A percentile compares a stretch with the other conserved stretches of the same genome.
Conservation (phyloP, 2,113 vertebrate species). For the Gasterosteus aculeatus region DNA sequence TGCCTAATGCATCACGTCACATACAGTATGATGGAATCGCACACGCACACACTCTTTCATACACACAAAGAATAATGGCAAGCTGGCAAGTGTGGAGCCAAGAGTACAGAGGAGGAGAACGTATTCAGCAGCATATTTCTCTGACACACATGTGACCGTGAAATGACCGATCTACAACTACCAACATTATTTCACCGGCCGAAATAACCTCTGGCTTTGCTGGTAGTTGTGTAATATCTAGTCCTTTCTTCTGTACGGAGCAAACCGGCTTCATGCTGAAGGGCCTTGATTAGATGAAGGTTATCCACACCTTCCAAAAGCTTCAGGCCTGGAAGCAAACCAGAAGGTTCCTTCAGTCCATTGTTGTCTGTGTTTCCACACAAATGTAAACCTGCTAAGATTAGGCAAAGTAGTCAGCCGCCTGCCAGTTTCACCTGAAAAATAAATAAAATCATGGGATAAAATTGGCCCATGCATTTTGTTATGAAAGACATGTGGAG, state of each 20-base stretch:
- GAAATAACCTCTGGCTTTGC: not conserved
- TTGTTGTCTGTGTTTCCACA: not conserved
- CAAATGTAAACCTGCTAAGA: not conserved
- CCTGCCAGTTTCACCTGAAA: too few species aligned
- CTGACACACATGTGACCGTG: slow-evolving; percentile 28
- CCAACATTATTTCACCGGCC: not conserved
- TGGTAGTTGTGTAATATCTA: not conserved
- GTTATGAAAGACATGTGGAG: too few species aligned
- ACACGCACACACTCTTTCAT: slow-evolving; percentile 11
- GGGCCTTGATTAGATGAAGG: not conserved
- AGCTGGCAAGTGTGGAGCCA: slow-evolving; percentile 78
- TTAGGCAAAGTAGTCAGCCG: not conserved
- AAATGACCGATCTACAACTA: not conserved
- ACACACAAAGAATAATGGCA: slow-evolving; percentile 51
- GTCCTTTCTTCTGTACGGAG: not conserved
- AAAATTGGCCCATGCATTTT: too few species aligned
- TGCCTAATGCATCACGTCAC: slow-evolving; percentile 71
- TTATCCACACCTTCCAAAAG: not conserved
- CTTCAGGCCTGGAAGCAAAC: too few species aligned
- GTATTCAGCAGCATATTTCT: slow-evolving; percentile 66
- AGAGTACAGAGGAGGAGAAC: slow-evolving; percentile 62
- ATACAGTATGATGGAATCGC: slow-evolving; percentile 32
- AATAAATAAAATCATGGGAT: too few species aligned
- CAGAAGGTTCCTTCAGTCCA: not conserved
- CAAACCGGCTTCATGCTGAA: not conserved